A percentile compares a stretch with the other conserved stretches of the same genome.
Evolutionary conservation across 2,888 invertebrate species (phyloP).

Genomic region (Prostheceraeus crozeri): DNA sequence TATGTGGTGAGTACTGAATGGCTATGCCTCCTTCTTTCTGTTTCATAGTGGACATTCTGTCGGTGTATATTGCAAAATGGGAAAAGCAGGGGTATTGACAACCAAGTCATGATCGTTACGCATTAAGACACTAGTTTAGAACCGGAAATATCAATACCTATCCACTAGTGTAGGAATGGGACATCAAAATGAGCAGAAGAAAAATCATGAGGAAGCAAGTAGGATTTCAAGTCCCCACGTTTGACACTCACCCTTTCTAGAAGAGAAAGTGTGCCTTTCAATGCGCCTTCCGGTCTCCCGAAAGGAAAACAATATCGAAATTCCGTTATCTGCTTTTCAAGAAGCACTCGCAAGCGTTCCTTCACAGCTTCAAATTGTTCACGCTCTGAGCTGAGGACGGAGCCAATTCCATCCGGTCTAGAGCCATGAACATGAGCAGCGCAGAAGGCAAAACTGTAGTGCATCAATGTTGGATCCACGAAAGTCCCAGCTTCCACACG

Average conservation of each 20-base stretch:
- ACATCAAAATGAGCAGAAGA: too few relatives aligned
- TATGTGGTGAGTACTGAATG: too few relatives aligned
- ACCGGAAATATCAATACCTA: too few relatives aligned
- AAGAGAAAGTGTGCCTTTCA: conserved; percentile 88
- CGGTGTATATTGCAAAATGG: too few relatives aligned
- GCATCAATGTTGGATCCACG: conserved; percentile 95
- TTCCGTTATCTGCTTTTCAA: conserved; percentile 97
- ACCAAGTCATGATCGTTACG: too few relatives aligned
- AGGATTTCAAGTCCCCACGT: conserved; percentile 91
- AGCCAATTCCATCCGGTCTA: conserved; percentile 93
- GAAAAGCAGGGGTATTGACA: too few relatives aligned
- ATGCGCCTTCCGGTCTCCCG: conserved; percentile 91
- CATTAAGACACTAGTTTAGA: too few relatives aligned
- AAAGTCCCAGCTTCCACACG: conserved; percentile 84
- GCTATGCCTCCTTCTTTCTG: too few relatives aligned
- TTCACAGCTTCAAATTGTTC: conserved; percentile 92
- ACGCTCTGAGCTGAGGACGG: conserved; percentile 66
- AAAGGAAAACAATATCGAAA: conserved; percentile 98
- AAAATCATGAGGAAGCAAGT: conserved; percentile 53
- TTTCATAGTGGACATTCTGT: too few relatives aligned
- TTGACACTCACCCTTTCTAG: conserved; percentile 74
- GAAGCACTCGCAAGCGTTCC: conserved; percentile 77
- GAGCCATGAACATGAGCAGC: conserved; percentile 78
- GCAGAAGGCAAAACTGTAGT: conserved; percentile 98
- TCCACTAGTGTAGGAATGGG: too few relatives aligned